Evolutionary conservation across 2,797 vertebrate species (phyloP).

Genomic region (Champsocephalus gunnari): DNA sequence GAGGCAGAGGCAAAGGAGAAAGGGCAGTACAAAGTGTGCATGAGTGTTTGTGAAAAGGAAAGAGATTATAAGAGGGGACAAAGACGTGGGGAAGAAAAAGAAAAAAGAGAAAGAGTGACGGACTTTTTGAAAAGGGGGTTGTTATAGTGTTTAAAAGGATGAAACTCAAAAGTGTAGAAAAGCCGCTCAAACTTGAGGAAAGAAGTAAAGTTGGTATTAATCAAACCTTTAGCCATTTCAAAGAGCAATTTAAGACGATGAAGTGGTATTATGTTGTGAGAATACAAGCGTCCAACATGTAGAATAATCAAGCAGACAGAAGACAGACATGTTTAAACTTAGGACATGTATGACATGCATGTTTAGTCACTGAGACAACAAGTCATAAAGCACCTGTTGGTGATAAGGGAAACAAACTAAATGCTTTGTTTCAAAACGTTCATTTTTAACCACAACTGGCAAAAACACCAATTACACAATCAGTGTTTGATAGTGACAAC

Average conservation of each 20-base stretch:
- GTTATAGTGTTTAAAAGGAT: conserved; percentile 16
- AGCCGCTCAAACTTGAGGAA: conserved; percentile 14
- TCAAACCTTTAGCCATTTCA: conserved; percentile 12
- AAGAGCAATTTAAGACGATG: conserved; percentile 3
- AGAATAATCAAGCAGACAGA: not conserved
- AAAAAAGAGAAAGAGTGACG: conserved; percentile 1
- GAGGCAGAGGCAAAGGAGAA: conserved; percentile 54
- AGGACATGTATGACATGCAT: not conserved
- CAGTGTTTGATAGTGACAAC: not conserved
- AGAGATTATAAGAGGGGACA: conserved; percentile 25
- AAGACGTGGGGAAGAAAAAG: conserved; percentile 22
- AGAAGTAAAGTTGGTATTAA: conserved; percentile 21
- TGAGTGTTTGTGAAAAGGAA: conserved; percentile 13
- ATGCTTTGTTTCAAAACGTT: not conserved
- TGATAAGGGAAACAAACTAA: not conserved
- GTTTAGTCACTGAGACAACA: conserved; percentile 5
- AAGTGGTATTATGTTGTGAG: not conserved
- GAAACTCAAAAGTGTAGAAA: conserved; percentile 10
- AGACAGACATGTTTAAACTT: not conserved
- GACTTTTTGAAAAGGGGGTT: conserved; percentile 20
- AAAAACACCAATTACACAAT: conserved; percentile 10
- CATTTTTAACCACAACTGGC: not conserved
- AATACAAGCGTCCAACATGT: conserved; percentile 22
- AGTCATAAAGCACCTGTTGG: not conserved
- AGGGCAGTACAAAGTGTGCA: conserved; percentile 40